Conservation (phyloP, 2,113 vertebrate genomes). For the Paraplagusia blochii region DNA sequence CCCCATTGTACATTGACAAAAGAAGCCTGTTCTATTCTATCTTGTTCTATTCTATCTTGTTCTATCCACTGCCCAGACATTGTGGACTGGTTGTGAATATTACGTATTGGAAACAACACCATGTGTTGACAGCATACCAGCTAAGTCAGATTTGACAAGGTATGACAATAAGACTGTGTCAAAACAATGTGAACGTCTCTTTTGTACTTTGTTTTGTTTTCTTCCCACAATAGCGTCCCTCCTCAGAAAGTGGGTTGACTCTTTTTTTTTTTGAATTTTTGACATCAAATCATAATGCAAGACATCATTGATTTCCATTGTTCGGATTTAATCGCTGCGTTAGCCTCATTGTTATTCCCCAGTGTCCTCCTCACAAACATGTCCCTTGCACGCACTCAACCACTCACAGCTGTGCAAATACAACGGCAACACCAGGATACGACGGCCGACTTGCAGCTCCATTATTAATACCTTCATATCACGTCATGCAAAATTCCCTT, state of each 20-base stretch:
- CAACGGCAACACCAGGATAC: slow-evolving; percentile 1
- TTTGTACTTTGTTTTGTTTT: slow-evolving; percentile 33
- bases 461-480: slow-evolving; percentile 28
- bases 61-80: no score
- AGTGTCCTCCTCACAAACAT: slow-evolving; percentile 11
- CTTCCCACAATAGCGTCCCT: slow-evolving; percentile 24
- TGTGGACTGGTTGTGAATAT: no score
- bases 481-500: slow-evolving; percentile 11
- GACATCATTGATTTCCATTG: slow-evolving; percentile 43
- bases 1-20: no score
- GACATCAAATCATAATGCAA: slow-evolving; percentile 23
- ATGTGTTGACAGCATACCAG: background rate
- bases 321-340: slow-evolving; percentile 29
- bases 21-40: no score
- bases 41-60: no score
- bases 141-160: slow-evolving; percentile 39
- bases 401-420: slow-evolving; percentile 15
- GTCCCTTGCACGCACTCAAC: slow-evolving; percentile 4
- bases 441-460: slow-evolving; percentile 4
- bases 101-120: no score
- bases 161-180: slow-evolving; percentile 27
- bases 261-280: no score
- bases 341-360: slow-evolving; percentile 26
- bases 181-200: slow-evolving; percentile 20
- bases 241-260: slow-evolving; percentile 21